These are phyloP conservation scores for Elysia chlorotica DNA, from an alignment of 1,140 invertebrate species.

Conservation along the genomic window DNA sequence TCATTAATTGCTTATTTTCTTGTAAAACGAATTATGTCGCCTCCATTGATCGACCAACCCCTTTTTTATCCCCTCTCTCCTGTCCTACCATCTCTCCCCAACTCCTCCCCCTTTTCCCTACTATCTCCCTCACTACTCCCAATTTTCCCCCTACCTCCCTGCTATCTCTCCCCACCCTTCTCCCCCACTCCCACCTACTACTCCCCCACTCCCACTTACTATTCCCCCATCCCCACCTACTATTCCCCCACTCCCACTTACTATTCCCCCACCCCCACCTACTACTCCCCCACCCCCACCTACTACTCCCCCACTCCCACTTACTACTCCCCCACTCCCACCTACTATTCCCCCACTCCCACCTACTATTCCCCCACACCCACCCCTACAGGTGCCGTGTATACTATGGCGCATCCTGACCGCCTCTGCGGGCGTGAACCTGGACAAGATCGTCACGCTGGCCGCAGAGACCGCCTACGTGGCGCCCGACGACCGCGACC, in stretches of 20 bases:
- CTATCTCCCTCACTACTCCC: background rate
- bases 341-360: background rate
- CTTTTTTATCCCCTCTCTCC: background rate
- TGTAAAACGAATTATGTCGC: no score
- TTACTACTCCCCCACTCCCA: background rate
- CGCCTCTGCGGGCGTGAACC: constrained; percentile 63
- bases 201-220: background rate
- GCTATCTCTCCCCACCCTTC: background rate
- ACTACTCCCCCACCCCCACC: background rate
- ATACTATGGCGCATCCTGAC: constrained; percentile 66
- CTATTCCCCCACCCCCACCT: background rate
- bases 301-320: background rate
- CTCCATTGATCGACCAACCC: no score
- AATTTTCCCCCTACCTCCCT: background rate
- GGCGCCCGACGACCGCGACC: constrained; percentile 57
- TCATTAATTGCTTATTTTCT: no score
- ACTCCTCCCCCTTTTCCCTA: background rate
- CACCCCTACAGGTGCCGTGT: constrained; percentile 56
- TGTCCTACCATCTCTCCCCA: background rate
- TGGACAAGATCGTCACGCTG: constrained; percentile 58
- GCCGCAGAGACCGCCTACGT: constrained; percentile 60
- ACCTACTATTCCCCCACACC: background rate
- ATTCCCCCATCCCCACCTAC: no score
- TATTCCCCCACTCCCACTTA: background rate
- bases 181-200: background rate